A percentile compares a stretch with the other conserved stretches of the same genome.
These are phyloP conservation scores for Prinia subflava DNA, from an alignment of 2,113 vertebrate genomes.

Conservation along the genomic window DNA sequence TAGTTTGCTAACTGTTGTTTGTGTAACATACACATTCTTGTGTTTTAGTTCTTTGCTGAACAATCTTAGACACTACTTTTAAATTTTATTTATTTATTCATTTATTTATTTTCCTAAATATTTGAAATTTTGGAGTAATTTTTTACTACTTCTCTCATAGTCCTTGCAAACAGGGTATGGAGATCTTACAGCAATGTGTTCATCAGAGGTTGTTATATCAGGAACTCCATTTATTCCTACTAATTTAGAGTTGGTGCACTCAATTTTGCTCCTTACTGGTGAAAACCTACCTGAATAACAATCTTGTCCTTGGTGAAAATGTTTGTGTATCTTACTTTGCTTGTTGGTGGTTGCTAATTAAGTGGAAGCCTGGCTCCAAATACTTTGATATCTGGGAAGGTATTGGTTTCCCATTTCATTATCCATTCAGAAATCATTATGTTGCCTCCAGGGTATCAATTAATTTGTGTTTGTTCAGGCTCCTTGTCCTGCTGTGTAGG, in stretches of 20 bases:
- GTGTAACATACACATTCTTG: neutral
- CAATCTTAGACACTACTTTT: neutral
- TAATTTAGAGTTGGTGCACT: neutral
- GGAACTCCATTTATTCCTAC: neutral
- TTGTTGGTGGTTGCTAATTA: neutral
- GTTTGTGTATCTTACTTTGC: neutral
- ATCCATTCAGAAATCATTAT: neutral
- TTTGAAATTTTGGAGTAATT: neutral
- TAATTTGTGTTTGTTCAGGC: neutral
- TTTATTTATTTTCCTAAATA: neutral
- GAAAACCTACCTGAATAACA: neutral
- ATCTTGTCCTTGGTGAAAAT: neutral
- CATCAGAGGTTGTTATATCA: neutral
- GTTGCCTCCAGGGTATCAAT: neutral
- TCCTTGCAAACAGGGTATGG: neutral
- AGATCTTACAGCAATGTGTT: neutral
- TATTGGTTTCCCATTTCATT: neutral
- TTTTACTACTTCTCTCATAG: neutral
- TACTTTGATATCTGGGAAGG: neutral
- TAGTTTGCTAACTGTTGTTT: neutral
- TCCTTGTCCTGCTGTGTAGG: neutral
- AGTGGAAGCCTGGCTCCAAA: neutral
- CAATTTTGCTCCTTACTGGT: neutral
- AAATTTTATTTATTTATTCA: neutral
- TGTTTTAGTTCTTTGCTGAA: neutral